Evolutionary conservation across 2,888 invertebrate species (phyloP).

Genomic region (Agonopterix heracliana): DNA sequence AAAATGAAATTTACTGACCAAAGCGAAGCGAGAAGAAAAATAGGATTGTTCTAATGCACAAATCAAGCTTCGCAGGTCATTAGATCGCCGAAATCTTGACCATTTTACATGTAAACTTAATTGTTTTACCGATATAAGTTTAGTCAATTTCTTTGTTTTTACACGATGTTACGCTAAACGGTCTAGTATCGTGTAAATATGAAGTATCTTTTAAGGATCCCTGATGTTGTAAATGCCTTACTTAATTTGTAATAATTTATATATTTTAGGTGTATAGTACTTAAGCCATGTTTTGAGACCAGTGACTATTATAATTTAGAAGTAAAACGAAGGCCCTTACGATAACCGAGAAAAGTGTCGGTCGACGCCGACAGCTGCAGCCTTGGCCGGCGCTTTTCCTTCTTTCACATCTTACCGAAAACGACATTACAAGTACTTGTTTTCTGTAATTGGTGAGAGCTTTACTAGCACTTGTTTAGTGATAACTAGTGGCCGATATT

Average conservation of each 20-base stretch:
- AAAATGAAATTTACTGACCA: conserved; percentile 48
- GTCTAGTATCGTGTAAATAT: conserved; percentile 69
- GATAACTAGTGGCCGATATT: conserved; percentile 47
- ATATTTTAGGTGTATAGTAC: conserved; percentile 77
- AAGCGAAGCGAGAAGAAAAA: conserved; percentile 40
- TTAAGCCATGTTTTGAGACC: conserved; percentile 77
- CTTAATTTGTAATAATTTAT: conserved; percentile 77
- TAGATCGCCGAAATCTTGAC: conserved; percentile 76
- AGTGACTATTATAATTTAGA: conserved; percentile 75
- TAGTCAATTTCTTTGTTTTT: conserved; percentile 71
- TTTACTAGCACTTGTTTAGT: conserved; percentile 62
- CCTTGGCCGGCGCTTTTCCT: conserved; percentile 63
- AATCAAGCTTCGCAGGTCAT: conserved; percentile 59
- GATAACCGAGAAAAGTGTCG: conserved; percentile 46
- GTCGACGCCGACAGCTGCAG: conserved; percentile 38
- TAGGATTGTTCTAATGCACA: conserved; percentile 14
- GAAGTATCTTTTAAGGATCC: conserved; percentile 66
- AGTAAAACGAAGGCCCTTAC: conserved; percentile 53
- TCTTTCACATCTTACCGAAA: conserved; percentile 61
- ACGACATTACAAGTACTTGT: conserved; percentile 56
- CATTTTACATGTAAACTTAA: conserved; percentile 68
- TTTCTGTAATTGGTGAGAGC: conserved; percentile 61
- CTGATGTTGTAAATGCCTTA: conserved; percentile 76
- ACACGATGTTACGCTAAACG: conserved; percentile 61
- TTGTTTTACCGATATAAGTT: conserved; percentile 73